Percentiles rank a stretch among this genome's conserved stretches.
phyloP scores from a whole-genome alignment of 2,797 vertebrate species.

The Kryptopterus vitreolus region DNA sequence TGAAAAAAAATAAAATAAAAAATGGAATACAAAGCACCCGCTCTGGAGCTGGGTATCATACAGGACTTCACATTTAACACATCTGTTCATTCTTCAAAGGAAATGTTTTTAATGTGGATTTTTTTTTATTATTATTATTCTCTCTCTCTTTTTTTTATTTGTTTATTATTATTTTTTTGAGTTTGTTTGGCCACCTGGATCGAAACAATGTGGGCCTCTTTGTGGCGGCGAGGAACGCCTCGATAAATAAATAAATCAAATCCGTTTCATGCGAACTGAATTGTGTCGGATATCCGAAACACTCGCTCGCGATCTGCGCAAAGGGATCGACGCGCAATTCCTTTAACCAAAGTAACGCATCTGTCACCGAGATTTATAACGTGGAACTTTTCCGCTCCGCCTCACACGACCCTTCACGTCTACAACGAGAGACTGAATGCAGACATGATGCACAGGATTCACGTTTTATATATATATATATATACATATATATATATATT shows the following conservation, averaged over 20 bases:
- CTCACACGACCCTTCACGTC: slow-evolving; percentile 26
- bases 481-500: not conserved
- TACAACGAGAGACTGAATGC: slow-evolving; percentile 8
- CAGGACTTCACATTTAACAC: slow-evolving; percentile 66
- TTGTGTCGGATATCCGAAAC: slow-evolving; percentile 21
- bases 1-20: slow-evolving; percentile 68
- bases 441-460: slow-evolving; percentile 43
- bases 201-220: slow-evolving; percentile 36
- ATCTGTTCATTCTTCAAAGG: slow-evolving; percentile 71
- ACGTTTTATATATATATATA: not conserved
- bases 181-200: slow-evolving; percentile 47
- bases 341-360: slow-evolving; percentile 68
- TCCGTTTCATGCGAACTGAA: not conserved
- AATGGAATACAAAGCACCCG: slow-evolving; percentile 73
- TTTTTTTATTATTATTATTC: too few species aligned
- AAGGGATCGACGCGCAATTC: slow-evolving; percentile 69
- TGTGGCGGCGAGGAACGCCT: slow-evolving; percentile 44
- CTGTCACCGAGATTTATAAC: slow-evolving; percentile 38
- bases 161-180: slow-evolving; percentile 59
- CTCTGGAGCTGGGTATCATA: slow-evolving; percentile 94
- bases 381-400: slow-evolving; percentile 37
- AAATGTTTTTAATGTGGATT: slow-evolving; percentile 70
- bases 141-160: slow-evolving; percentile 68
- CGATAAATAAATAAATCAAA: too few species aligned
- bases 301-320: slow-evolving; percentile 56